Evolutionary conservation across 2,113 vertebrate species (phyloP), one percentile per base, ranked within the genome.

Genomic region (Boleophthalmus pectinirostris): DNA sequence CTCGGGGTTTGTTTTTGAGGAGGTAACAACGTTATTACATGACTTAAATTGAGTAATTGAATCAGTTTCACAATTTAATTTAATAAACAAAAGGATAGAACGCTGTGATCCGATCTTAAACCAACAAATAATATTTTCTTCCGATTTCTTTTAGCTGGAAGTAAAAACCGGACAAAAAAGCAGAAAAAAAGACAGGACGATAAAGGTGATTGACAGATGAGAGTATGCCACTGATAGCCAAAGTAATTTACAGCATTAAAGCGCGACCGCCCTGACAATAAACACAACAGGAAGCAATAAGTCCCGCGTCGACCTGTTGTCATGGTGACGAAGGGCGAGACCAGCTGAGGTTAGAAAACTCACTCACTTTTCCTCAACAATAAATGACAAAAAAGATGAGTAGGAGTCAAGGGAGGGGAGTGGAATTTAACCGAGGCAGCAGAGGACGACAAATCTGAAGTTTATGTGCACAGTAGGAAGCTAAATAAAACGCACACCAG

Each of bases 241-340:
- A 82, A 75, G 87, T 87, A 73, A 89, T 87, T 85, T 79, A 74
- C 60, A 20, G 45, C 70, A 45, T 53, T 45, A 3, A 74, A 74
- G 1, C 25, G n/a, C 82, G 71, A 72, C 58, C 20, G 75, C 75
- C 53, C 58, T 74, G 65, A 76, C 70, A 63, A 81, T 79, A 82
- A 86, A 84, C 82, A 85, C 75, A 54, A 16, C 74, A 78, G 76
- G 79, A 79, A 79, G 83, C 78, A 87, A 87, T 88, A 85, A 87
- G 68, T 68, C 72, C 45, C 63, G 64, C 66, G 23, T 72, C 74
- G 74, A 76, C 29, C 38, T 11, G 81, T 84, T 78, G 74, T 86
- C 65, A 70, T 46, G n/a, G 70, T 69, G 72, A 86, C 77, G 47
- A 38, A 56, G 53, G 60, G 49, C 75, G 35, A 25, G 57, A 85